Base-by-base conservation (phyloP, 2,113 vertebrate genomes). In the Sinocyclocheilus anshuiensis region DNA sequence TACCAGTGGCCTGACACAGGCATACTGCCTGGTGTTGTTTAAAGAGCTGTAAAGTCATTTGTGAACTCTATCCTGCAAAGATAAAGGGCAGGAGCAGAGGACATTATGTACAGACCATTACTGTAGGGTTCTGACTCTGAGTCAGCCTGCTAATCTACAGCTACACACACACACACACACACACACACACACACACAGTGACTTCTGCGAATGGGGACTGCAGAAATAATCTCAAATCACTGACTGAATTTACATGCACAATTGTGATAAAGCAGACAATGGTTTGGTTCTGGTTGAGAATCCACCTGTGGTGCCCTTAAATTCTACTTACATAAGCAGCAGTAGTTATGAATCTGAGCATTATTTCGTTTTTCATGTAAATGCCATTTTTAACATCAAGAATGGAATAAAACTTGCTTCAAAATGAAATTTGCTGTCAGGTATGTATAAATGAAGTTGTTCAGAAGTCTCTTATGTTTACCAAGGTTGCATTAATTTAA, bases 21-120 rank as follows among this genome's bases (percentile, higher is more conserved):
- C 86, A 83, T 83, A 77, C 72, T 77, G 84, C 88, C 80, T 63
- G 88, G 42, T 81, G 89, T 13, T 45, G 86, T 76, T 90, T 92
- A 93, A 69, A 93, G 91, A 89, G 90, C 91, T 22, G 93, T 93
- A 85, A 93, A 89, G 81, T 94, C 93, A 75, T 91, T 87, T 2
- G 92, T 94, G 15, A 94, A 86, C 89, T 93, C 93, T 89, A 94
- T 89, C 91, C 93, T 94, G 93, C 24, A 91, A 90, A 86, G 86
- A 93, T 92, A 92, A 91, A 92, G 89, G 63, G 69, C 77, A 81
- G 75, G 88, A 83, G 75, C 83, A 87, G 85, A 87, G 72, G 86
- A 57, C 22, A 78, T 45, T 6, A 63, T 48, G 65, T n/a, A 63
- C 71, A 76, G 13, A 61, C 1, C 24, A 20, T 2, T 11, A 16